Conservation (phyloP, 1,140 invertebrate species). For the Drosophila insularis region DNA sequence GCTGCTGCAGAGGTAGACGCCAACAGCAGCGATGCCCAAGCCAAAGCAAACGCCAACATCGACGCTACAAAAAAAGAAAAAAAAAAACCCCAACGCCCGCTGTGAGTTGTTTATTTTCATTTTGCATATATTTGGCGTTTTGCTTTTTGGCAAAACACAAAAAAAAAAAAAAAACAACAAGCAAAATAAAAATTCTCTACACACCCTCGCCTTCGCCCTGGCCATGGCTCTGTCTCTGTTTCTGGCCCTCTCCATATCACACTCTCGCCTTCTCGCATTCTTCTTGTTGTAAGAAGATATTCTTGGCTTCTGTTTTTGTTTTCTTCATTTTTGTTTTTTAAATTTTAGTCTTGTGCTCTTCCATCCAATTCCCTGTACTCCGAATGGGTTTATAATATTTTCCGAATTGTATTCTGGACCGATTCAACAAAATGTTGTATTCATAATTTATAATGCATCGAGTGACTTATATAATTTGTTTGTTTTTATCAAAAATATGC, state of each 20-base stretch:
- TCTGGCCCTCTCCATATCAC: background rate
- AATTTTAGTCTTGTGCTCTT: background rate
- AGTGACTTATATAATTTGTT: too few relatives aligned
- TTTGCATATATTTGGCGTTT: conserved; percentile 37
- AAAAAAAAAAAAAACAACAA: background rate
- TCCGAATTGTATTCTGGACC: too few relatives aligned
- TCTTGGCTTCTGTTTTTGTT: background rate
- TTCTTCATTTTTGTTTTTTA: background rate
- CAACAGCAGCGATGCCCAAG: conserved; percentile 15
- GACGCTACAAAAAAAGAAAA: background rate
- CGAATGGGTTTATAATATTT: background rate
- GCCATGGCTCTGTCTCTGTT: background rate
- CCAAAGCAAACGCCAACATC: background rate
- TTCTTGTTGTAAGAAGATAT: background rate
- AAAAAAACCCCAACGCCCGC: background rate
- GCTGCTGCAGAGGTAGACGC: conserved; percentile 14
- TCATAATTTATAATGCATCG: too few relatives aligned
- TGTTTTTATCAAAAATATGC: too few relatives aligned
- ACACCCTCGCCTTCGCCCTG: background rate
- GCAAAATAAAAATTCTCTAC: conserved; percentile 20
- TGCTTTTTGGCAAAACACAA: conserved; percentile 30
- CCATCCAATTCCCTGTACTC: background rate
- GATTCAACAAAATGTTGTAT: too few relatives aligned
- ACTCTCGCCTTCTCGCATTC: conserved; percentile 3
- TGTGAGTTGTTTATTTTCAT: conserved; percentile 33